These are phyloP conservation scores for Blastobasis adustella DNA, from an alignment of 2,888 invertebrate species.

Conservation along the genomic window DNA sequence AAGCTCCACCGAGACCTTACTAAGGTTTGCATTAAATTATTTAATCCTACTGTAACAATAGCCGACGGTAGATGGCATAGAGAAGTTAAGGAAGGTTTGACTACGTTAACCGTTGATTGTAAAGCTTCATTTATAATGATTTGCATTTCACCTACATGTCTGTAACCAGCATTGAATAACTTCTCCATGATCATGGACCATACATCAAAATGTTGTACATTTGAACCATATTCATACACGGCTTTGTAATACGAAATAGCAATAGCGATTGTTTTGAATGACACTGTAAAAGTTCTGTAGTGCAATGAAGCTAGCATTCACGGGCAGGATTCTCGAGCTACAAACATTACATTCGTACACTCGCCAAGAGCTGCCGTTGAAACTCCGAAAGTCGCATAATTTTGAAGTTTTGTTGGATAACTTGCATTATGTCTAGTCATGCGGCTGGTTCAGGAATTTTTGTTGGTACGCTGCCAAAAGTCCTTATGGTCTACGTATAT, in stretches of 20 bases:
- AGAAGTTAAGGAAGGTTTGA: constrained; percentile 31
- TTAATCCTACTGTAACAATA: not conserved
- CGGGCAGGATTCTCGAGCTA: constrained; percentile 22
- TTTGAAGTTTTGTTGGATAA: constrained; percentile 30
- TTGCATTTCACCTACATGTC: constrained; percentile 36
- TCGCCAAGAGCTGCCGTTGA: constrained; percentile 29
- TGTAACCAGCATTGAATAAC: constrained; percentile 25
- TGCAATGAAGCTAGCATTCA: constrained; percentile 33
- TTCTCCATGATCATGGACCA: constrained; percentile 46
- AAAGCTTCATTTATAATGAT: constrained; percentile 34
- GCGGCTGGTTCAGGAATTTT: constrained; percentile 36
- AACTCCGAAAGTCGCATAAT: constrained; percentile 43
- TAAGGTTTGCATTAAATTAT: constrained; percentile 62
- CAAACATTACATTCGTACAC: constrained; percentile 21
- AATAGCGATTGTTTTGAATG: constrained; percentile 35
- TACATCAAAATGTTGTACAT: constrained; percentile 17
- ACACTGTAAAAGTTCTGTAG: constrained; percentile 35
- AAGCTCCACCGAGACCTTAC: constrained; percentile 88
- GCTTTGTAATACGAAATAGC: constrained; percentile 36
- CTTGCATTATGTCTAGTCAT: constrained; percentile 34
- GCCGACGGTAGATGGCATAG: constrained; percentile 38
- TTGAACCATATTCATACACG: constrained; percentile 32
- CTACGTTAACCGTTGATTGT: constrained; percentile 13
- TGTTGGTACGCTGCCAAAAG: constrained; percentile 52
- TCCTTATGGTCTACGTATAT: constrained; percentile 47